Base-by-base conservation (phyloP, 1,140 invertebrate genomes). In the Neodiprion virginianus region DNA sequence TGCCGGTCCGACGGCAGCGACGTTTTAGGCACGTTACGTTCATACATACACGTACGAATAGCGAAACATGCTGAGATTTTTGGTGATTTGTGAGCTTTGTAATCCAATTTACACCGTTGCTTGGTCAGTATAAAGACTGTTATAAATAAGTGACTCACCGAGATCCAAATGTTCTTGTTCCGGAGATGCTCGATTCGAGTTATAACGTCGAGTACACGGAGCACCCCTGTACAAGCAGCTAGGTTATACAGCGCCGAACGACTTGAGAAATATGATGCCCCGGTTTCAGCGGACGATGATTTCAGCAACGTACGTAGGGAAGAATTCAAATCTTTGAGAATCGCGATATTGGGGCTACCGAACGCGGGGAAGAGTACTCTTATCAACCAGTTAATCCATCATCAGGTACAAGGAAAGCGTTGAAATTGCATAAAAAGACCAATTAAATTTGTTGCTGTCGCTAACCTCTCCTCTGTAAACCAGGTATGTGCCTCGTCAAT, bases 301-400 rank as follows among this genome's bases (percentile, higher is more conserved):
- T 71, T 47, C 21, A 11, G 5, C 12, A 49, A 14, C 48, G 14
- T 71, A 71, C 23, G 70, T 17, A 69, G 40, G 40, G 61, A 72
- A 4, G 53, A 61, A 12, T 66, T 66, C 48, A 92, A 90, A 83
- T 82, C 94, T 12, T 86, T 98, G 10, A 94, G 94, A 88, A 93
- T 98, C 48, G 95, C 96, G 8, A 93, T 99, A 48, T 91, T 99
- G 76, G 97, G 97, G 10, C 87, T 93, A 14, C 97, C 97, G 21
- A 99, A 99, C 91, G 93, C 93, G 75, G 97, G 97, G 66, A 99
- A 99, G 88, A 98, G 97, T 88, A 98, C 97, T 1, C 88, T 99
- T 4, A 94, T 97, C 49, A 99, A 99, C 90, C 90, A 92, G 82
- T 90, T 99, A 40, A 89, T 95, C 61, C 91, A 93, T 68, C 92